Base-by-base conservation (phyloP, 2,888 invertebrate genomes). In the Melanostoma scalare region DNA sequence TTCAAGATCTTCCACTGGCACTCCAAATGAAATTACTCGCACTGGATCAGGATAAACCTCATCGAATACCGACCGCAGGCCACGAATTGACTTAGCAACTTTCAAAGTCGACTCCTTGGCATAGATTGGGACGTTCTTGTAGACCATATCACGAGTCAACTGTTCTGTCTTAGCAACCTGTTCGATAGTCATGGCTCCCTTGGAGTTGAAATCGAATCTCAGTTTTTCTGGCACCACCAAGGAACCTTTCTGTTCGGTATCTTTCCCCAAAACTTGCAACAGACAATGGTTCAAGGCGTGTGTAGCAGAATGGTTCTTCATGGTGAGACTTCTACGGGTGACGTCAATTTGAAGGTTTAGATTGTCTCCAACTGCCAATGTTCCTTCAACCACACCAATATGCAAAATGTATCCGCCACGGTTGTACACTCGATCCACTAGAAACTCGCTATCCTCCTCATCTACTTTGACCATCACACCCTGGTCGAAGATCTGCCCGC, bases 271-370 rank as follows among this genome's bases (percentile, higher is more conserved):
- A 33, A 99, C 97, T 90, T 95, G 95, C 75, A 99, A 93, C 76
- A 99, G 92, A 31, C 97, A 98, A 92, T 96, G 98, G 92, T 99
- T 99, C 9, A 99, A 93, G 50, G 98, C 94, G 91, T 99, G 99
- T 0, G 99, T 99, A 31, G 98, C 99, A 50, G 99, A 96, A 92
- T 99, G 98, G 92, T 99, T 99, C 90, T 96, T 98, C 99, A 99
- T 99, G n/a, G 99, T 94, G 38, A 96, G 92, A 88, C 96, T 94
- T 87, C 99, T 93, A 71, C 99, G 94, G 74, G 94, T 94, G 73
- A 94, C 94, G 90, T 99, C 99, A 77, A 99, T 94, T 86, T 95
- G 94, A 53, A 98, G 92, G 74, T 93, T 93, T 50, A 99, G 93
- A 88, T 93, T 93, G 91, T 99, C 99, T 0, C 98, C 99, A 77